These are phyloP conservation scores for Sylvia atricapilla DNA, from an alignment of 2,113 vertebrate species.

Conservation along the genomic window DNA sequence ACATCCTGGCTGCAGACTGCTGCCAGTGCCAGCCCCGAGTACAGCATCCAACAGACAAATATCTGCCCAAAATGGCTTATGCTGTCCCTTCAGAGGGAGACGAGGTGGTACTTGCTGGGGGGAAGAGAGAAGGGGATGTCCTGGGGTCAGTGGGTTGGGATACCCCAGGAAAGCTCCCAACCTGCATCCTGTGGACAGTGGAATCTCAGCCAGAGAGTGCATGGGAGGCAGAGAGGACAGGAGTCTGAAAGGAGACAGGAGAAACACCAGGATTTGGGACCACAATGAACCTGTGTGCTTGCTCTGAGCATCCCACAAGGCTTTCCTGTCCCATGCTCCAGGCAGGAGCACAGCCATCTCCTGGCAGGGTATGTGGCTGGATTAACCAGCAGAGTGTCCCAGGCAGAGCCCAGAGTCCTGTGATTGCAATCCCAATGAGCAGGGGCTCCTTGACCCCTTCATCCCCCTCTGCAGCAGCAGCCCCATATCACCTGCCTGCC, in stretches of 20 bases:
- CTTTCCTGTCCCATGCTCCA: background rate
- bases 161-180: background rate
- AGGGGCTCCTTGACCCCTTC: background rate
- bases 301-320: background rate
- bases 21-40: no score
- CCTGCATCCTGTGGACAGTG: accelerated
- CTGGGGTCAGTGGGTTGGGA: no score
- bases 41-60: background rate
- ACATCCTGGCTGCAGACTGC: background rate
- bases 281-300: background rate
- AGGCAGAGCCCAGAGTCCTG: background rate
- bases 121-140: background rate
- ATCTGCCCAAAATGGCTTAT: background rate
- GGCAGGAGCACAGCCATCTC: background rate
- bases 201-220: accelerated
- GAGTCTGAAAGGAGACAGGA: background rate
- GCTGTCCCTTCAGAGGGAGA: background rate
- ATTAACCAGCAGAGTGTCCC: no score
- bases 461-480: accelerated
- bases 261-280: background rate
- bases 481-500: accelerated
- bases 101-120: background rate
- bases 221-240: background rate
- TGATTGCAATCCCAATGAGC: accelerated
- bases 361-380: background rate